Conservation (phyloP, 2,113 vertebrate species). For the Rhombomys opimus region DNA sequence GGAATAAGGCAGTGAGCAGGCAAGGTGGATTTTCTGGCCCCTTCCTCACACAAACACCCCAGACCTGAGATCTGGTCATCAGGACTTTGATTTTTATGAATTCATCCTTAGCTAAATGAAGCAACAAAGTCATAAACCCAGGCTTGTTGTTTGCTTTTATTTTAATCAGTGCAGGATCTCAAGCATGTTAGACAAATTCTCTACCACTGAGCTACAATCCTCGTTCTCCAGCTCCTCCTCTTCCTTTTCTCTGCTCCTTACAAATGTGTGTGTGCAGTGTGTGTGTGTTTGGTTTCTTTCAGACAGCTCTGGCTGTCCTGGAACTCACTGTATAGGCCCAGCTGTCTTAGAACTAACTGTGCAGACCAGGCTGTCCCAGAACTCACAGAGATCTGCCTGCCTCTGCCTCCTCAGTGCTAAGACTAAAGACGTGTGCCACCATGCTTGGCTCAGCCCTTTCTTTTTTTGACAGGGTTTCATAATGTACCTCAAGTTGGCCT, state of each 20-base stretch:
- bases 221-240: neutral
- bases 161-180: neutral
- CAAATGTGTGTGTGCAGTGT: neutral
- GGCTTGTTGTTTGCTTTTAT: neutral
- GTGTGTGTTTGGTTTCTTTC: no score
- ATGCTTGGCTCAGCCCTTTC: no score
- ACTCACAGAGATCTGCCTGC: neutral
- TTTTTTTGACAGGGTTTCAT: no score
- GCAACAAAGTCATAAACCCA: neutral
- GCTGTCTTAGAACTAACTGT: no score
- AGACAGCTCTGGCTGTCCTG: no score
- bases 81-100: slow-evolving; percentile 43
- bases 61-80: neutral
- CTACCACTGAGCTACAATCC: neutral
- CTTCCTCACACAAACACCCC: neutral
- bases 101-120: neutral
- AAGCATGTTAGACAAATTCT: neutral
- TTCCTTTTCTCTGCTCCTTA: neutral
- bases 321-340: no score
- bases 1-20: neutral
- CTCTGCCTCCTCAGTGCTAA: neutral
- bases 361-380: neutral
- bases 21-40: neutral
- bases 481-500: no score
- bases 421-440: neutral